These are phyloP conservation scores for Myotis pilosus DNA, from an alignment of 2,797 vertebrate species.

Conservation along the genomic window DNA sequence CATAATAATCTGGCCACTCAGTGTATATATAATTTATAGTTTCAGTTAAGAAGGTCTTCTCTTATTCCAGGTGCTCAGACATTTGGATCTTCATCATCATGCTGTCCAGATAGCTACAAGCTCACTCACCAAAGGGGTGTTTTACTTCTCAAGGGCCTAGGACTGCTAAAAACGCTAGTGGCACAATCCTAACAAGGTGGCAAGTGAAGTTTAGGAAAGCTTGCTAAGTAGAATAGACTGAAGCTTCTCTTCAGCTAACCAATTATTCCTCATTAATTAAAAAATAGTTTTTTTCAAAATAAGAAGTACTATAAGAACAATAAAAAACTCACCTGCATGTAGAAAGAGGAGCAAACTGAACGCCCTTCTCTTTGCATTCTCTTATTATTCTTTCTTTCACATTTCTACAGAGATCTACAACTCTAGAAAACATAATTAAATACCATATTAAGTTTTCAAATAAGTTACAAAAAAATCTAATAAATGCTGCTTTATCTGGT, in stretches of 20 bases:
- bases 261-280: background rate
- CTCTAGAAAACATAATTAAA: conserved; percentile 84
- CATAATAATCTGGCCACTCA: too few species aligned
- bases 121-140: background rate
- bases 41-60: background rate
- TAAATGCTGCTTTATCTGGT: background rate
- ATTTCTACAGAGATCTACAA: conserved; percentile 97
- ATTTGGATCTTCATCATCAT: background rate
- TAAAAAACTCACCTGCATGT: conserved; percentile 92
- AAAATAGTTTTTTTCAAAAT: background rate
- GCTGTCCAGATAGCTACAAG: background rate
- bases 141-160: background rate
- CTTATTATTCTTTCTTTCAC: conserved; percentile 95
- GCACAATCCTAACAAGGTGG: background rate
- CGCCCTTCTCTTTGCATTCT: conserved; percentile 97
- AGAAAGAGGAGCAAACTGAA: conserved; percentile 94
- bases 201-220: background rate
- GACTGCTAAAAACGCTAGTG: background rate
- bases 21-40: background rate
- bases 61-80: background rate
- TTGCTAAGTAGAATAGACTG: background rate
- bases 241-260: background rate
- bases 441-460: conserved; percentile 51
- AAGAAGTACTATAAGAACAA: background rate
- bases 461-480: conserved; percentile 22